Evolutionary conservation across 35 echinoderm and acorn worm genomes (phyloP).

Genomic region (Chiridota heheva): DNA sequence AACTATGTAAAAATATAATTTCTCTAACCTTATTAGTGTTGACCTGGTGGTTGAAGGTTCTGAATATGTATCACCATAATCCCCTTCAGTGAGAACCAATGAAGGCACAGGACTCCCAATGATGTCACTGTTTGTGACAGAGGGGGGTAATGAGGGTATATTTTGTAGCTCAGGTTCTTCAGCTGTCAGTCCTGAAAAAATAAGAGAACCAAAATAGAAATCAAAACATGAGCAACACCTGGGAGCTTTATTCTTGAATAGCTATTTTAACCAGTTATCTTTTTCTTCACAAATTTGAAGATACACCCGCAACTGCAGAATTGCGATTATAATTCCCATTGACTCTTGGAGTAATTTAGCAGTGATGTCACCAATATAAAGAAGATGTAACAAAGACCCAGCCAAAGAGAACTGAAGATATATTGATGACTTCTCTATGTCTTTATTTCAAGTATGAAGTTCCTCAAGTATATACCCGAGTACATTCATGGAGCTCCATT

Average conservation of each 20-base stretch:
- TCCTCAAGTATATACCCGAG: no score
- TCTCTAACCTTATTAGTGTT: constrained; percentile 81
- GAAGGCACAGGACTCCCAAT: constrained; percentile 81
- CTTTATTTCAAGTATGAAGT: no score
- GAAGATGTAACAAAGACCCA: no score
- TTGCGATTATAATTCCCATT: no score
- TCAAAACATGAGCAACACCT: background rate
- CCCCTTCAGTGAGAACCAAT: constrained; percentile 76
- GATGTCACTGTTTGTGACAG: constrained; percentile 52
- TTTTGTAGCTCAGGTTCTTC: constrained; percentile 7
- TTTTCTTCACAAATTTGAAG: constrained; percentile 8
- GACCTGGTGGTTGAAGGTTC: constrained; percentile 69
- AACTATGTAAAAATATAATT: no score
- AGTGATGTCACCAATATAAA: no score
- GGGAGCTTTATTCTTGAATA: background rate
- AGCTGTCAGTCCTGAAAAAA: background rate
- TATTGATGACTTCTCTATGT: no score
- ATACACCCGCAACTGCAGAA: background rate
- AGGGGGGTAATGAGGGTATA: background rate
- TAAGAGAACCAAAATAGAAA: background rate
- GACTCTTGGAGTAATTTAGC: no score
- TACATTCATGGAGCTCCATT: no score
- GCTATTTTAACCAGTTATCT: background rate
- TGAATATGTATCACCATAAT: constrained; percentile 44
- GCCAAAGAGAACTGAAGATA: no score